Base-by-base conservation (phyloP, 2,113 vertebrate genomes). In the Herpailurus yagouaroundi region DNA sequence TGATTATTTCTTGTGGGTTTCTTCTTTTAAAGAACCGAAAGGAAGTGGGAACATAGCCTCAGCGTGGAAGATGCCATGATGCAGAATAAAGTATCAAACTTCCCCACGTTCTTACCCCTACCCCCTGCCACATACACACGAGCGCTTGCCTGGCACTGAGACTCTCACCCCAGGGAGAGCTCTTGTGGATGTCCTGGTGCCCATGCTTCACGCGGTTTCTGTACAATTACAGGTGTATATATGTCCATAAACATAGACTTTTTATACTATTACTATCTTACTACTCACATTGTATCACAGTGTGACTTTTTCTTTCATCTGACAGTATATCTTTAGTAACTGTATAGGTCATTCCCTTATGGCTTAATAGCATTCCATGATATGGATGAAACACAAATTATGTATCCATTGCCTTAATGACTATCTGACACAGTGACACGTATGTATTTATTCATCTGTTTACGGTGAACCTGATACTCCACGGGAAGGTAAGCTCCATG, bases 111-210 rank as follows among this genome's bases (percentile, higher is more conserved):
- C 15, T 57, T 16, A 8, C 33, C 25, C 16, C 1, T 1, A 2
- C 36, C 50, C n/a, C 16, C 0, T 6, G 15, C 1, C 19, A 14
- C 41, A 18, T 2, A 4, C 16, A 18, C 9, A 10, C 8, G 5
- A 2, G 7, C 33, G 4, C 14, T 38, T 5, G 0, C 41, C 36
- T 10, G 41, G 18, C 57, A 23, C 33, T 64, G 23, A n/a, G 23
- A 36, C 25, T 1, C 31, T 29, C 27, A 29, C 15, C 15, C 23
- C 38, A 9, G 57, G 45, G 33, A 5, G 0, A 60, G 12, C 13
- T 7, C 21, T 36, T 11, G 0, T 16, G 36, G 13, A 18, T 15
- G 7, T 33, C 18, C 64, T 0, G 6, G 10, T 1, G 13, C 6
- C 5, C 11, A 3, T 1, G 6, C 27, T 23, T 8, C 41, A 11